A percentile compares a stretch with the other conserved stretches of the same genome.
Evolutionary conservation across 2,113 vertebrate species (phyloP).

Genomic region (Oreamnos americanus): DNA sequence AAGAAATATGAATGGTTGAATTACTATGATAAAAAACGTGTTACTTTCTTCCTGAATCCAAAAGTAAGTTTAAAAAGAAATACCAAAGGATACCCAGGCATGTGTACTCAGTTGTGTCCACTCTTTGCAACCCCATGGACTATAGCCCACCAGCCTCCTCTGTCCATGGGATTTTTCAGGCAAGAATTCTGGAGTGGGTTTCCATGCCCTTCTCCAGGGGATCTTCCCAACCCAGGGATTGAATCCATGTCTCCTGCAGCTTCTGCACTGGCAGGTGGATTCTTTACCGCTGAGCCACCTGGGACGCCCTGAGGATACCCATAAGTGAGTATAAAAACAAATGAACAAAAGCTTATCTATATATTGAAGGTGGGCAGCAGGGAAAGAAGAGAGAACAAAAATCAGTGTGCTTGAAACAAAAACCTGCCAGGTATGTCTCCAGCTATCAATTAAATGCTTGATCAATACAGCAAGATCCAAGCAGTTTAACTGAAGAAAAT

Average conservation of each 20-base stretch:
- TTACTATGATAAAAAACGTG: constrained; percentile 12
- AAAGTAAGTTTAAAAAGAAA: background rate
- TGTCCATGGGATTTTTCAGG: background rate
- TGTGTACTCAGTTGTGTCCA: background rate
- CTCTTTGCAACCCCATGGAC: background rate
- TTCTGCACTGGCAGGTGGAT: background rate
- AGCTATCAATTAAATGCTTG: constrained; percentile 76
- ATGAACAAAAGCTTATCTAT: background rate
- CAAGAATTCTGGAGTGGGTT: background rate
- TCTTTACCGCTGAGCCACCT: background rate
- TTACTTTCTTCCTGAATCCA: constrained; percentile 5
- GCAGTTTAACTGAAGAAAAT: constrained; percentile 74
- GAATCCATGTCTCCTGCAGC: accelerated
- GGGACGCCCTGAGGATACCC: background rate
- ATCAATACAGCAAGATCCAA: constrained; percentile 74
- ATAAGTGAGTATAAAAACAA: constrained; percentile 24
- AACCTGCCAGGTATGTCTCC: constrained; percentile 66
- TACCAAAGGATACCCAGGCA: background rate
- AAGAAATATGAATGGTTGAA: background rate
- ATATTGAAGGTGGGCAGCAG: background rate
- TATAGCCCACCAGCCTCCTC: background rate
- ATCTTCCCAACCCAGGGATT: background rate
- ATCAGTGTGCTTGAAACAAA: constrained; percentile 63
- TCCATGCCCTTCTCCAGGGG: background rate
- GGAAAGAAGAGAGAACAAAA: background rate